Evolutionary conservation across 37 sponge, comb jelly and placozoan species (phyloP), one percentile per base, ranked within the genome.

Genomic region (Agelas oroides): DNA sequence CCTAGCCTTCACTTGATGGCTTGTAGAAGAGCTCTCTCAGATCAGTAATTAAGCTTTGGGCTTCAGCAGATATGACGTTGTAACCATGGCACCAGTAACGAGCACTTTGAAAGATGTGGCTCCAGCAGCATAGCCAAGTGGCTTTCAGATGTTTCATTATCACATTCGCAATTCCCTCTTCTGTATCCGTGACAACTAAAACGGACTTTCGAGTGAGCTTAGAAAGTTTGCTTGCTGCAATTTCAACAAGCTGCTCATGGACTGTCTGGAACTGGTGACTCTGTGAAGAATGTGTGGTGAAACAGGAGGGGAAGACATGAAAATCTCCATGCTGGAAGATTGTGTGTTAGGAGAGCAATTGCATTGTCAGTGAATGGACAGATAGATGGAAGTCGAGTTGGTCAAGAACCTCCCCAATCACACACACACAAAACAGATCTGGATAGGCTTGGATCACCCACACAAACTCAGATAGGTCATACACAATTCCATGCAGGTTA

Each of bases 401-500:
- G 15, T 69, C 59, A 23, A 56, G 21, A 14, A 78, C 21, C 20
- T 76, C 56, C 52, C 57, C 28, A 21, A 77, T 70, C 56, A 79
- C 76, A 74, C 76, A 59, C 1, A 79, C 13, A 52, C 34, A 35
- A 27, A 87, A 59, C 40, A 87, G 59, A 77, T 87, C 88, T 13
- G 88, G 88, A n/a, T n/a, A 87, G 3, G 88, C 80, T 31, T 27
- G 30, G 24, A 80, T 80, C 20, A 34, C 52, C 41, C 73, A 39
- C 18, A 87, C 76, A 55, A 87, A 87, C 33, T 70, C 70, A 1
- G 75, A 59, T 31, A 65, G 30, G 40, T 87, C 88, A 72, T 87
- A 87, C 16, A 82, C 64, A 28, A 87, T 70, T 39, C 80, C 81
- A 73, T 87, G 88, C 5, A 87, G 53, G 67, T 87, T 79, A 77